Conservation (phyloP, 2,113 vertebrate species). For the Anarrhichthys ocellatus region DNA sequence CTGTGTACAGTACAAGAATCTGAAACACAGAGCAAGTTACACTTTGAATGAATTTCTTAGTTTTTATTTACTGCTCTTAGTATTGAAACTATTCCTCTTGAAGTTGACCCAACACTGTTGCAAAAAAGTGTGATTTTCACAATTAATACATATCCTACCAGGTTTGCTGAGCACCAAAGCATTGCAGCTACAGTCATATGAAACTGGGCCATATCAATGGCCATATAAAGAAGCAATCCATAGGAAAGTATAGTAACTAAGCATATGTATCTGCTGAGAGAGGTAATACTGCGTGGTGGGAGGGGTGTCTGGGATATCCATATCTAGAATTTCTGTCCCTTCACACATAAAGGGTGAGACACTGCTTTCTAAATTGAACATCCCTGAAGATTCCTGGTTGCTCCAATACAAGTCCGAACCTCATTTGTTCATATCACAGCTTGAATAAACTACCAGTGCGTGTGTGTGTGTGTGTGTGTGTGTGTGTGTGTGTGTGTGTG, state of each 20-base stretch:
- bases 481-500: conserved; percentile 1
- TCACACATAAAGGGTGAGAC: conserved; percentile 4
- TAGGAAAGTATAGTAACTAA: neutral
- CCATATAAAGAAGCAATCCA: neutral
- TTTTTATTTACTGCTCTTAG: neutral
- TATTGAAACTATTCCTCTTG: neutral
- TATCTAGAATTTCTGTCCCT: conserved; percentile 26
- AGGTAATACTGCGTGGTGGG: neutral
- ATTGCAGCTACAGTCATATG: neutral
- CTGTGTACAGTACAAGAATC: neutral
- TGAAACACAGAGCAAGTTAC: too few relatives aligned
- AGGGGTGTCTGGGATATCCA: neutral
- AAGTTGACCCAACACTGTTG: neutral
- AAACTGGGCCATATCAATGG: too few relatives aligned
- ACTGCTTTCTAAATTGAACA: conserved; percentile 26
- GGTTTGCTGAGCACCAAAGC: neutral
- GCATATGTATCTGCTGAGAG: neutral
- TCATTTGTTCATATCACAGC: conserved; percentile 40
- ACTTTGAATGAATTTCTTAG: too few relatives aligned
- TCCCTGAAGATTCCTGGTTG: conserved; percentile 21
- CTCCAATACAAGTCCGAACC: conserved; percentile 29
- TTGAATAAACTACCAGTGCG: conserved; percentile 12
- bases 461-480: conserved; percentile 1
- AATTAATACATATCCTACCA: neutral
- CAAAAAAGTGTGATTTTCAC: neutral